Base-by-base conservation (phyloP, 2,888 invertebrate genomes). In the Stramonita haemastoma region DNA sequence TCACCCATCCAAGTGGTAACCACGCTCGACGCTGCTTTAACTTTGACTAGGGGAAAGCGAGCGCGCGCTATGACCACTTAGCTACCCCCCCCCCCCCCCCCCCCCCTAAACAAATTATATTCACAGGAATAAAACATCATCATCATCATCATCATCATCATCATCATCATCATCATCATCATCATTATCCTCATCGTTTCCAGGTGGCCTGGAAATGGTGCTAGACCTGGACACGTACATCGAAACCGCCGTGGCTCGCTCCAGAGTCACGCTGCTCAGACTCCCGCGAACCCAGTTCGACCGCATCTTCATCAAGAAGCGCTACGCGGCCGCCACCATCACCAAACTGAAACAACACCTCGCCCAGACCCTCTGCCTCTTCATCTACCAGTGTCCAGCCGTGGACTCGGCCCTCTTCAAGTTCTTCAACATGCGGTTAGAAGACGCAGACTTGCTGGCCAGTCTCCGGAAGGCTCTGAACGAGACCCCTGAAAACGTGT, bases 381-480 rank as follows among this genome's bases (percentile, higher is more conserved):
- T 94, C 89, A 94, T 94, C 66, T 92, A 93, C 87, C 90, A 94
- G 73, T 91, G 92, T 26, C 92, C 93, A n/a, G 90, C 92, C 29
- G 87, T 90, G 22, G 90, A 91, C 79, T 86, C 91, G 13, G 91
- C 93, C 19, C 93, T 94, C 87, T 90, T 94, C 29, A 94, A 93
- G 89, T 94, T 92, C 89, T 91, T 94, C n/a, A 93, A 93, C n/a
- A 93, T 94, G 77, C 92, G 93, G 79, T 87, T 94, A n/a, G 92
- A 92, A 86, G 94, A 94, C 84, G 90, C 92, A 1, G 90, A 91
- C 0, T 92, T 90, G 8, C 77, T 91, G 66, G 22, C 36, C 56
- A 57, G 17, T 46, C 60, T 89, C n/a, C 83, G 87, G 32, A 85
- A 87, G 57, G 85, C 86, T 29, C 73, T 83, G 70, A 77, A 73